Percentiles rank a stretch among this genome's conserved stretches.
Conservation (phyloP, 2,113 vertebrate genomes). For the Amphilophus citrinellus region DNA sequence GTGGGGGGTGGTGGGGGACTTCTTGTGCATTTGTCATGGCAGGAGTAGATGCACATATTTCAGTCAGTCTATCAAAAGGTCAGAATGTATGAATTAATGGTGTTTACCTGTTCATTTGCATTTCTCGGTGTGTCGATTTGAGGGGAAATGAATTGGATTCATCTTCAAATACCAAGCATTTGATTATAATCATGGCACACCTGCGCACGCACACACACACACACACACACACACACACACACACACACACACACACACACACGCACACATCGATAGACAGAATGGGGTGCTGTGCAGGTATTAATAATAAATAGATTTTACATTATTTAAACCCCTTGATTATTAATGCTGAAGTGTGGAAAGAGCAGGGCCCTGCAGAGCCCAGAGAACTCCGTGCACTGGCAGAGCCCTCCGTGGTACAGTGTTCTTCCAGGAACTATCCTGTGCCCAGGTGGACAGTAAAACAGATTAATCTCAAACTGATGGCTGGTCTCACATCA, state of each 20-base stretch:
- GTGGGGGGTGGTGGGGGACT: neutral
- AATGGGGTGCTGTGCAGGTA: conserved; percentile 17
- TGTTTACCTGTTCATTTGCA: neutral
- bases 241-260: conserved; percentile 6
- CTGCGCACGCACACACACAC: neutral
- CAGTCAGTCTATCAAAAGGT: conserved; percentile 50
- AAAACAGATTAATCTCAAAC: neutral
- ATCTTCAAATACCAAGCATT: conserved; percentile 58
- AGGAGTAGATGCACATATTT: conserved; percentile 12
- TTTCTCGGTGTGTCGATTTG: neutral
- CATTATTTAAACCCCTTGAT: conserved; percentile 76
- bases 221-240: no score
- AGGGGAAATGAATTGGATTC: conserved; percentile 27
- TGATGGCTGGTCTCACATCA: neutral
- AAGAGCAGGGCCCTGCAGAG: conserved; percentile 4
- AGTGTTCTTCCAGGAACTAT: neutral
- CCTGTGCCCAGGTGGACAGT: neutral
- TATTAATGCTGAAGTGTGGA: conserved; percentile 66
- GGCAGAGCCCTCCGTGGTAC: neutral
- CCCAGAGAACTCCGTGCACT: neutral
- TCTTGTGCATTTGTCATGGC: neutral
- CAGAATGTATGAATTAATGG: conserved; percentile 49
- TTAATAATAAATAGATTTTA: conserved; percentile 77
- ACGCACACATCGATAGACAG: conserved; percentile 21
- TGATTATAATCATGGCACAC: conserved; percentile 40